A percentile compares a stretch with the other conserved stretches of the same genome.
Evolutionary conservation across 53 echinoderm and acorn worm genomes (phyloP).

Genomic region (Crossaster papposus): DNA sequence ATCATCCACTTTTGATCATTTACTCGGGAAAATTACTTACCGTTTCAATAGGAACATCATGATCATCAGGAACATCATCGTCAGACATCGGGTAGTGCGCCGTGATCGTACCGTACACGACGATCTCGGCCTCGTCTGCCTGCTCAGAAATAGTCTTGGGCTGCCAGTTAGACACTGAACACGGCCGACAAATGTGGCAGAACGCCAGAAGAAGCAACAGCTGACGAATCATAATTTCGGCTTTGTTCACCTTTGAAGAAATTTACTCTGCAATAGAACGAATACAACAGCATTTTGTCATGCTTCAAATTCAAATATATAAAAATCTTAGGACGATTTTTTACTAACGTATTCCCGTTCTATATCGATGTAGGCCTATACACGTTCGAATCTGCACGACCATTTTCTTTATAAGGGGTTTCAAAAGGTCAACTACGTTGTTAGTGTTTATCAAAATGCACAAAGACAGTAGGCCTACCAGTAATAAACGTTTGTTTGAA

Average conservation of each 20-base stretch:
- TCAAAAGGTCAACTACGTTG: no score
- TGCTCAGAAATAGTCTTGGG: constrained; percentile 33
- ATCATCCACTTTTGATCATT: background rate
- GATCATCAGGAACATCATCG: no score
- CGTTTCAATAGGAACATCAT: background rate
- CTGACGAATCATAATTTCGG: background rate
- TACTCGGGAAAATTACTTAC: background rate
- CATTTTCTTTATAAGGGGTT: no score
- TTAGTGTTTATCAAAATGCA: no score
- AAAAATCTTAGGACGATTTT: no score
- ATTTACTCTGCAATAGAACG: background rate
- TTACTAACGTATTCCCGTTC: no score
- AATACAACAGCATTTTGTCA: background rate
- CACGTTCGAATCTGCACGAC: no score
- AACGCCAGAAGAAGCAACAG: background rate
- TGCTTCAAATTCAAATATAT: no score
- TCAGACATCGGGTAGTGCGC: constrained; percentile 30
- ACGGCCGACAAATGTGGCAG: constrained; percentile 2
- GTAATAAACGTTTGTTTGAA: no score
- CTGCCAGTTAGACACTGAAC: constrained; percentile 14
- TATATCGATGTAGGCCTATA: no score
- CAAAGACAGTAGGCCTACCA: no score
- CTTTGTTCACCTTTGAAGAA: background rate
- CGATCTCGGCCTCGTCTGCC: constrained; percentile 23
- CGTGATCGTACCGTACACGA: constrained; percentile 10